Evolutionary conservation across 2,888 invertebrate species (phyloP).

Genomic region (Archips xylosteana): DNA sequence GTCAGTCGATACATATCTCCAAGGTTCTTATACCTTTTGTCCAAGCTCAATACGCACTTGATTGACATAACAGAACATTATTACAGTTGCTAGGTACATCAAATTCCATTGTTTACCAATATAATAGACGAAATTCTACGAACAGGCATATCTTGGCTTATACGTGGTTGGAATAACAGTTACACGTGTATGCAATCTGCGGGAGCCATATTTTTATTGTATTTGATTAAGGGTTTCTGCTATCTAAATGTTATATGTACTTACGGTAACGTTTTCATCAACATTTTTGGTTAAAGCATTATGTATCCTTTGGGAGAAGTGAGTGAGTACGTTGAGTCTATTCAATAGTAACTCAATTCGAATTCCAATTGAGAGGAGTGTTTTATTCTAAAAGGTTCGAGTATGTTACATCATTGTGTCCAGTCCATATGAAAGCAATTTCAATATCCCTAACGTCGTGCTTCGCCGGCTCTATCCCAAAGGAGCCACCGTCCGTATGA

Average conservation of each 20-base stretch:
- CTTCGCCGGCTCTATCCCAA: conserved; percentile 15
- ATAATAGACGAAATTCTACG: conserved; percentile 18
- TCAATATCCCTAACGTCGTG: conserved; percentile 25
- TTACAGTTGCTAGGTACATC: conserved; percentile 21
- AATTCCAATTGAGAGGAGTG: no score
- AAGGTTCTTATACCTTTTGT: conserved; percentile 2
- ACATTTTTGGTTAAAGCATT: background rate
- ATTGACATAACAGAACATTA: conserved; percentile 23
- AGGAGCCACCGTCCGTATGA: conserved; percentile 25
- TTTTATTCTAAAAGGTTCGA: background rate
- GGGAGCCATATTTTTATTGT: conserved; percentile 3
- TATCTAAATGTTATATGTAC: background rate
- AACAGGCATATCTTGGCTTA: background rate
- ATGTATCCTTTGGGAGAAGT: background rate
- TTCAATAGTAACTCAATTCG: background rate
- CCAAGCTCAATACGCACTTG: conserved; percentile 20
- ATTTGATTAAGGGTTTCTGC: background rate
- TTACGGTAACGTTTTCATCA: background rate
- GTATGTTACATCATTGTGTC: background rate
- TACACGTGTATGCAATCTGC: conserved; percentile 11
- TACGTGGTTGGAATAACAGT: conserved; percentile 14
- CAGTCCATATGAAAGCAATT: conserved; percentile 18
- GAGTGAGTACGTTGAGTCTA: background rate
- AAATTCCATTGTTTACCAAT: conserved; percentile 29
- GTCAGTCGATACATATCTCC: background rate